Evolutionary conservation across 2,113 vertebrate species (phyloP), one percentile per base, ranked within the genome.

Genomic region (Hucho hucho): DNA sequence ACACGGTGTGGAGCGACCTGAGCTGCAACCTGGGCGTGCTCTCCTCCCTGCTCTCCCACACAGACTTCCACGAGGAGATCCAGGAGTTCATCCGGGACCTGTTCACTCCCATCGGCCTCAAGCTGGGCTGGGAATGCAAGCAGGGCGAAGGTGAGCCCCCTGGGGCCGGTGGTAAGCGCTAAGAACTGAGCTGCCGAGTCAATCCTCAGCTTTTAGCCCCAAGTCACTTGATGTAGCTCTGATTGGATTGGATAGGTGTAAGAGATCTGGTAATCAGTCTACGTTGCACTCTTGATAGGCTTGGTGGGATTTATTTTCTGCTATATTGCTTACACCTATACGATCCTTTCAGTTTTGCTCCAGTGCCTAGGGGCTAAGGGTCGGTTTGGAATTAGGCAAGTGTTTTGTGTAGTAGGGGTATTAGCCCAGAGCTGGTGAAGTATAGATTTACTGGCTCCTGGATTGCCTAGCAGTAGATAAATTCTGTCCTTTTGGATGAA

Each of bases 1-100:
- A 99, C 90, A 99, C 98, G 0, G 98, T 99, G 86, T 99, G 98
- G 98, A 98, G 96, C 70, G 96, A 99, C 94, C 95, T 99, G 84
- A 98, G 97, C 95, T 97, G 96, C 91, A 99, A 99, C 92, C 94
- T 99, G 92, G 96, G 96, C 26, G 96, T 97, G 79, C 90, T 99
- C 82, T 96, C 95, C 74, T 98, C 95, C 29, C 94, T 99, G 81
- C 93, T 99, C 78, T 98, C 97, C 81, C 95, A 98, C 93, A 98
- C 97, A 3, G 98, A 99, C 82, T 98, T 95, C 92, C 93, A 96
- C 80, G 96, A 98, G 88, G 97, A 97, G 59, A 96, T 99, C 92
- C 98, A 97, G 91, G 95, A 94, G 75, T 99, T 98, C 87, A 94
- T 98, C 87, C 93, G 94, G 77, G 96, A 98, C 87, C 94, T 99